Evolutionary conservation across 92 coral and sea anemone genomes (phyloP), one percentile per base, ranked within the genome.

Genomic region (Epizoanthus fatuus): DNA sequence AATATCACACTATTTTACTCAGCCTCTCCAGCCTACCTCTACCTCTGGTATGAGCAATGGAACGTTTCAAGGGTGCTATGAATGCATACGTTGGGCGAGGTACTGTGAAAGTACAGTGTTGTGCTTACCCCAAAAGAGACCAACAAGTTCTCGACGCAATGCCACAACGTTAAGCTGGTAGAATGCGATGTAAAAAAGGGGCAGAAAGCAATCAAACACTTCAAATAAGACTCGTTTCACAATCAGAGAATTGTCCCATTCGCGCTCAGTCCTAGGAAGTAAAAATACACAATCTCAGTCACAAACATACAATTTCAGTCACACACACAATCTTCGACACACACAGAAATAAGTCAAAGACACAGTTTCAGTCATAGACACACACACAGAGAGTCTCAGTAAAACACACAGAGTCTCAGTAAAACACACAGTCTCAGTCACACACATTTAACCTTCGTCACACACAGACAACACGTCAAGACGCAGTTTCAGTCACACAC

Each of bases 151-250:
- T 82, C 99, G 91, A 37, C 98, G 84, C 58, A 97, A 73, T 54
- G 98, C 98, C 29, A 97, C 98, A n/a, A 97, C 99, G 81, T 97
- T 96, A 37, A 97, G 85, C 85, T 97, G 99, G 81, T 97, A 97
- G 82, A 97, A 97, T 6, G 99, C 98, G 71, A 97, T 97, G 94
- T 97, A 97, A 81, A 97, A 97, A 75, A 97, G 84, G 1, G 99
- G 99, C 49, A 97, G 81, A 67, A 97, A 97, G 86, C 99, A 97
- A 90, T 97, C 98, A 77, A 97, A 97, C 7, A 96, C 98, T 71
- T 97, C 99, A 84, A 97, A 97, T 84, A 96, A 54, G 65, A 97
- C 99, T 35, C 99, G 94, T 70, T 97, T 97, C 67, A 94, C 93
- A 74, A 97, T 97, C 45, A 97, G 91, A 1, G 99, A 97, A 71